A percentile compares a stretch with the other conserved stretches of the same genome.
phyloP scores from a whole-genome alignment of 2,113 vertebrate genomes.

The Illadopsis cleaveri region DNA sequence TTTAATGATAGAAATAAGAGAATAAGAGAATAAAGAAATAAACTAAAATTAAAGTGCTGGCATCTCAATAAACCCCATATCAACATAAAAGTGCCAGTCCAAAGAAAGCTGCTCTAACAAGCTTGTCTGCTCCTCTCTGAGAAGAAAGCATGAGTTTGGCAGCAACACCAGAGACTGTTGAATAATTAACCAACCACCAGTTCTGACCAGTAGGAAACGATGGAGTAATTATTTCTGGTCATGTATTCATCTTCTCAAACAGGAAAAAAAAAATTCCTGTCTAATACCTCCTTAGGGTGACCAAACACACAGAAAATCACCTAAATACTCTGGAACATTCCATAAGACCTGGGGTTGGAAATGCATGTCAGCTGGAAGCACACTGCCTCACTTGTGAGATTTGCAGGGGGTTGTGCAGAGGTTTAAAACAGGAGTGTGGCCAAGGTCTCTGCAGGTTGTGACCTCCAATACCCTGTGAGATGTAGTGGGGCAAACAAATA shows the following conservation, averaged over 20 bases:
- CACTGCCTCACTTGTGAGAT: not conserved
- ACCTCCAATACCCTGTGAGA: not conserved
- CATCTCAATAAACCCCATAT: conserved; percentile 20
- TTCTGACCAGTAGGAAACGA: conserved; percentile 23
- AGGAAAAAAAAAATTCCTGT: not conserved
- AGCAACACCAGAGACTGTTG: conserved; percentile 38
- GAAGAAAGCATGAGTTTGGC: conserved; percentile 41
- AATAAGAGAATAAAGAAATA: not conserved
- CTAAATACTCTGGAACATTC: not conserved
- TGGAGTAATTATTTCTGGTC: conserved; percentile 15
- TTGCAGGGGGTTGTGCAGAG: not conserved
- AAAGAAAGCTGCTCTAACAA: conserved; percentile 58
- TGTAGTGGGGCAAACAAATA: not conserved
- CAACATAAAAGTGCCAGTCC: conserved; percentile 35
- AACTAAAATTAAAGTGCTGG: conserved; percentile 21
- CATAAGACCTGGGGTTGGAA: not conserved
- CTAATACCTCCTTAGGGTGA: not conserved
- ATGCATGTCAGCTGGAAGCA: not conserved
- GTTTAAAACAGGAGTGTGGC: not conserved
- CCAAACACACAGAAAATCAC: not conserved
- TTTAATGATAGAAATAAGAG: not conserved
- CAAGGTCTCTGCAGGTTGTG: not conserved
- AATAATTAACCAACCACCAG: conserved; percentile 40
- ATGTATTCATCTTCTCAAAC: not conserved
- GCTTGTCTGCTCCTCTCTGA: conserved; percentile 40